Conservation (phyloP, 2,797 vertebrate genomes). For the Hydrocynus forskahlii region DNA sequence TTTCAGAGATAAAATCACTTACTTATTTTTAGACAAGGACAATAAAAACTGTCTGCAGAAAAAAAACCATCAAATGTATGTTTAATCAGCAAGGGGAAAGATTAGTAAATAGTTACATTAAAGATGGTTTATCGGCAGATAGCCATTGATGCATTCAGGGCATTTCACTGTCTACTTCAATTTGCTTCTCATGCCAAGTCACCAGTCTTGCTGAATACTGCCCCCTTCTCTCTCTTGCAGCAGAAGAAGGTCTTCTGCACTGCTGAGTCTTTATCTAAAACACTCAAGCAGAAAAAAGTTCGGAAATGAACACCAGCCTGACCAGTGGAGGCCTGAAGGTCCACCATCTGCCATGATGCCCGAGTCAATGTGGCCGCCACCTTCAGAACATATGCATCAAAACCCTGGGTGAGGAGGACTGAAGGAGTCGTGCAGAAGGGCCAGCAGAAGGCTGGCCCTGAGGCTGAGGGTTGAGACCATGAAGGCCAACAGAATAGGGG, state of each 20-base stretch:
- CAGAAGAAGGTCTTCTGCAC: slow-evolving; percentile 94
- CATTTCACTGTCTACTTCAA: slow-evolving; percentile 45
- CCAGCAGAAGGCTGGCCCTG: slow-evolving; percentile 66
- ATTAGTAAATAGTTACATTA: slow-evolving; percentile 39
- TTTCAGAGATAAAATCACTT: slow-evolving; percentile 52
- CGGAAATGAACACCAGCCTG: slow-evolving; percentile 87
- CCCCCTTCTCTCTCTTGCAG: slow-evolving; percentile 36
- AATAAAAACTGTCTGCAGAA: slow-evolving; percentile 40
- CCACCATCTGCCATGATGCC: slow-evolving; percentile 95
- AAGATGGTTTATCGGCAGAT: slow-evolving; percentile 46
- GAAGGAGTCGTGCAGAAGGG: slow-evolving; percentile 61
- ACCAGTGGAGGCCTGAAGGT: slow-evolving; percentile 94
- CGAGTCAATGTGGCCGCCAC: slow-evolving; percentile 84
- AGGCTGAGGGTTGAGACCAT: slow-evolving; percentile 71
- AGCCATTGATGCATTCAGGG: slow-evolving; percentile 41
- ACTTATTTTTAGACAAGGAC: slow-evolving; percentile 51
- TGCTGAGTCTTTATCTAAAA: slow-evolving; percentile 91
- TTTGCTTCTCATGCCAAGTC: slow-evolving; percentile 23
- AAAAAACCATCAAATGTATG: slow-evolving; percentile 14
- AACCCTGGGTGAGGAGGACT: slow-evolving; percentile 78
- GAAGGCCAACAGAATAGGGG: slow-evolving; percentile 52
- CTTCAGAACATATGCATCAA: slow-evolving; percentile 97
- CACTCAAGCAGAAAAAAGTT: slow-evolving; percentile 89
- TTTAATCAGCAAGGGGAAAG: slow-evolving; percentile 28
- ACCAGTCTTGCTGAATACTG: not conserved